These are phyloP conservation scores for Halocaridina rubra DNA, from an alignment of 2,888 invertebrate genomes.

Conservation along the genomic window DNA sequence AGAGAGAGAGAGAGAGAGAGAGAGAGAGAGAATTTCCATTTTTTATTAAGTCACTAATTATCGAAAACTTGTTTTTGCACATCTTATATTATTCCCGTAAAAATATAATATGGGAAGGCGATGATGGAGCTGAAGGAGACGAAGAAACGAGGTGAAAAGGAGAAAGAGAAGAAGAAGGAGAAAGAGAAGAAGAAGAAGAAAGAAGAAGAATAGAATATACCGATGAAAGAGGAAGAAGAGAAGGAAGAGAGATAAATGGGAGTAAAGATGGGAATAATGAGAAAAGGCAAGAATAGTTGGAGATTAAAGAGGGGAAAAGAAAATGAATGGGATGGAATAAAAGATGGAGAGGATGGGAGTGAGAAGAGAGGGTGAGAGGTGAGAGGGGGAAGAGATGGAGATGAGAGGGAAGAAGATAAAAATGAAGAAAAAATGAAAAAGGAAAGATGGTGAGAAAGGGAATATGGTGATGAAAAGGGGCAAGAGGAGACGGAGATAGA, in stretches of 20 bases:
- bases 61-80: not conserved
- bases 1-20: not conserved
- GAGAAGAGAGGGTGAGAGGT: not conserved
- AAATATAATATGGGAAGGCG: no score
- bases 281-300: not conserved
- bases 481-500: not conserved
- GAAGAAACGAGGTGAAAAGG: not conserved
- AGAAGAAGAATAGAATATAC: not conserved
- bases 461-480: not conserved
- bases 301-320: not conserved
- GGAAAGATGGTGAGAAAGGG: not conserved
- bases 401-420: not conserved
- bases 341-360: not conserved
- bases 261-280: not conserved
- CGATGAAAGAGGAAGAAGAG: not conserved
- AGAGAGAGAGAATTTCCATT: not conserved
- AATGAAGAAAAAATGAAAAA: not conserved
- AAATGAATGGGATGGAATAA: not conserved
- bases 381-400: not conserved
- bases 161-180: not conserved
- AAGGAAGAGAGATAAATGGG: not conserved
- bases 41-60: no score
- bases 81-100: not conserved
- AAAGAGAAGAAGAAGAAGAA: not conserved
- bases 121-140: no score